Evolutionary conservation across 2,888 invertebrate species (phyloP).

Genomic region (Osmoderma eremita): DNA sequence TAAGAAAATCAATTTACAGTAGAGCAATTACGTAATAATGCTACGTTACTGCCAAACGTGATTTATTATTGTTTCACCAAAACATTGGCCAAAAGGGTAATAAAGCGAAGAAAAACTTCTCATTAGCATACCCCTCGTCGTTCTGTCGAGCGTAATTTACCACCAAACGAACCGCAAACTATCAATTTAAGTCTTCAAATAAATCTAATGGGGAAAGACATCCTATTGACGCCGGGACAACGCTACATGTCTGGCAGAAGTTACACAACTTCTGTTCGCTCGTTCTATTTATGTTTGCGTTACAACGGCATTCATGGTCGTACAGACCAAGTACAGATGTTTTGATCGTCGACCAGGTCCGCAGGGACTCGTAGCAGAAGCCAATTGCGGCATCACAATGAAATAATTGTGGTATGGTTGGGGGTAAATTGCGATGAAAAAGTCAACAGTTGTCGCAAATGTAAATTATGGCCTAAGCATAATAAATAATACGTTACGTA

Average conservation of each 20-base stretch:
- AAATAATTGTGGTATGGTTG: slow-evolving; percentile 13
- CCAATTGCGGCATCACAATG: slow-evolving; percentile 28
- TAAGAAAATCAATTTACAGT: too few species aligned
- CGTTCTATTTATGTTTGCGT: not conserved
- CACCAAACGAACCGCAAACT: slow-evolving; percentile 18
- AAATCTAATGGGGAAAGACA: slow-evolving; percentile 3
- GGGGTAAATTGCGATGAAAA: not conserved
- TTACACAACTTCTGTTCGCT: not conserved
- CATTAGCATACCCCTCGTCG: not conserved
- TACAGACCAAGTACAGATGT: slow-evolving; percentile 30
- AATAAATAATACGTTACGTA: too few species aligned
- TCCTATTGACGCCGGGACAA: not conserved
- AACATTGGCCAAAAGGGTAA: too few species aligned
- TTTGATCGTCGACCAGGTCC: slow-evolving; percentile 27
- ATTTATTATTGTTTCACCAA: too few species aligned
- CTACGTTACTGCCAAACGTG: too few species aligned
- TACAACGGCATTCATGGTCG: slow-evolving; percentile 2
- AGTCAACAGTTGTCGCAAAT: too few species aligned
- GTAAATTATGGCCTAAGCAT: too few species aligned
- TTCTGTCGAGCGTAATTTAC: slow-evolving; percentile 8
- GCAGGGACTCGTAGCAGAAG: slow-evolving; percentile 31
- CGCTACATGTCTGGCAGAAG: not conserved
- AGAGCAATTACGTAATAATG: too few species aligned
- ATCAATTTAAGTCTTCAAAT: slow-evolving; percentile 11
- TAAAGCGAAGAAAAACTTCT: slow-evolving; percentile 4